Conservation (phyloP, 2,797 vertebrate species). For the Sebastes melanostomus region DNA sequence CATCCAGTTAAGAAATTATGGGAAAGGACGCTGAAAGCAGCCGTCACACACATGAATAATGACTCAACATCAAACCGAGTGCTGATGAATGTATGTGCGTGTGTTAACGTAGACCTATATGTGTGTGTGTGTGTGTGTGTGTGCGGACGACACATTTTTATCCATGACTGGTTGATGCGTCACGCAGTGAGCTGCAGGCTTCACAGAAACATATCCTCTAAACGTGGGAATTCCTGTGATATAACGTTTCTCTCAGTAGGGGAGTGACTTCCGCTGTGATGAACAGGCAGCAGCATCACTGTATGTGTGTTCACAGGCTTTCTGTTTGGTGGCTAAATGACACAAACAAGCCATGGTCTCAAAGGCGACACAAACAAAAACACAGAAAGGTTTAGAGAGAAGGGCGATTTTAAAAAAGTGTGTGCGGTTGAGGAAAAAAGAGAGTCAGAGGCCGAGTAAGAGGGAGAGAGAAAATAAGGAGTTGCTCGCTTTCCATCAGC, state of each 20-base stretch:
- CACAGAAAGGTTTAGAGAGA: not conserved
- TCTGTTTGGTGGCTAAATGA: conserved; percentile 14
- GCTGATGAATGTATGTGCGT: not conserved
- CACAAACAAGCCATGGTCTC: conserved; percentile 7
- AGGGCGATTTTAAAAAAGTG: not conserved
- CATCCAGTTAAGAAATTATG: not conserved
- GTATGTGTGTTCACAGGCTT: conserved; percentile 4
- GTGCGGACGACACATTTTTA: not conserved
- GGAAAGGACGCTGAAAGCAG: not conserved
- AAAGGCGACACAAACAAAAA: not conserved
- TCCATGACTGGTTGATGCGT: conserved; percentile 9
- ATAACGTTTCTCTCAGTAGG: conserved; percentile 40
- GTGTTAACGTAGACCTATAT: not conserved
- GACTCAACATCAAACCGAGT: not conserved
- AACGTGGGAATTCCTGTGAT: conserved; percentile 56
- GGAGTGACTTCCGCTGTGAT: conserved; percentile 42
- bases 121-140: not conserved
- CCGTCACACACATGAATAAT: conserved; percentile 28
- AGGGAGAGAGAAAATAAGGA: conserved; percentile 9
- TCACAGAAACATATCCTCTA: conserved; percentile 32
- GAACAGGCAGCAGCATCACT: conserved; percentile 22
- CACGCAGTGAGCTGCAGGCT: conserved; percentile 18
- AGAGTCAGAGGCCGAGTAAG: not conserved
- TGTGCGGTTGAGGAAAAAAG: conserved; percentile 4
- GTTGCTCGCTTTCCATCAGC: conserved; percentile 73